phyloP scores from a whole-genome alignment of 2,888 invertebrate genomes.

The Nemoura dubitans region DNA sequence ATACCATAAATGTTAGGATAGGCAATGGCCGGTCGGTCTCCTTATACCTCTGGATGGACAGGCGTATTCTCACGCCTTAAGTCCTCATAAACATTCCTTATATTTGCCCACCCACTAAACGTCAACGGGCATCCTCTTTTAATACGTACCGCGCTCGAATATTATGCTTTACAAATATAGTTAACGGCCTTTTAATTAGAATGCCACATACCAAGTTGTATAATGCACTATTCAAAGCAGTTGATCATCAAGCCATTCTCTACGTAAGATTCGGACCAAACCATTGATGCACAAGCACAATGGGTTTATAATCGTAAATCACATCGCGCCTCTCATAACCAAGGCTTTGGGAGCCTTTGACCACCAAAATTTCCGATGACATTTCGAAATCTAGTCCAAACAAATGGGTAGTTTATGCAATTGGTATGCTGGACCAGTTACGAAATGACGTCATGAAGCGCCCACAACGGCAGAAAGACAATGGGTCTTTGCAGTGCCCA shows the following conservation, averaged over 20 bases:
- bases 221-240: background rate
- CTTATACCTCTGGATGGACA: background rate
- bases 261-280: background rate
- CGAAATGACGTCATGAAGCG: background rate
- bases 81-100: constrained; percentile 7
- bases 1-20: background rate
- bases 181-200: background rate
- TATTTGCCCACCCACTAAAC: background rate
- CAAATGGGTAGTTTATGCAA: constrained; percentile 1
- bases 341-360: background rate
- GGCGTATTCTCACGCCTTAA: background rate
- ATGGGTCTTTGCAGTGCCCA: background rate
- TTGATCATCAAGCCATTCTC: background rate
- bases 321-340: background rate
- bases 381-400: background rate
- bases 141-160: background rate
- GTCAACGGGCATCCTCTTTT: background rate
- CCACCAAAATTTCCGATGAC: background rate
- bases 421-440: background rate
- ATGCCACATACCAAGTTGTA: background rate
- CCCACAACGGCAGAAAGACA: background rate
- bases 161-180: background rate
- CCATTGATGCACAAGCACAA: background rate
- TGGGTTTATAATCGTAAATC: background rate
- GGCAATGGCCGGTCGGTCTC: background rate